These are phyloP conservation scores for Dysmachus trigonus DNA, from an alignment of 2,888 invertebrate species.

Conservation along the genomic window DNA sequence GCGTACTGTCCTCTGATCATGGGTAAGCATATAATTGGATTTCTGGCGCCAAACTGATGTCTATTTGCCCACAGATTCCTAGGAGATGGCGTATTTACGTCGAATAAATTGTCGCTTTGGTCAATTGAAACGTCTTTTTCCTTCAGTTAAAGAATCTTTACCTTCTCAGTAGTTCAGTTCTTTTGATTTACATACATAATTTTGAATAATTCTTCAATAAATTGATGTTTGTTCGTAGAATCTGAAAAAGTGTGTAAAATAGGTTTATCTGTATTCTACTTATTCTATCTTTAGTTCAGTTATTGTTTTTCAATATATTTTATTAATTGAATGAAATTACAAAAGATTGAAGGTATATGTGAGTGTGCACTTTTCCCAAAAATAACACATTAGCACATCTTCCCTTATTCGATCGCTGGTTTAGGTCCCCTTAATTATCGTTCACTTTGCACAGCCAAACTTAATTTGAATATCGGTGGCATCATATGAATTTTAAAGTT, in stretches of 20 bases:
- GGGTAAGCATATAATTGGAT: conserved; percentile 48
- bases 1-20: conserved; percentile 33
- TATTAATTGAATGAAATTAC: too few relatives aligned
- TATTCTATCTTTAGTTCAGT: too few relatives aligned
- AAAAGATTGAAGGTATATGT: too few relatives aligned
- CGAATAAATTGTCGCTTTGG: neutral
- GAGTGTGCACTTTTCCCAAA: neutral
- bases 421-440: neutral
- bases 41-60: conserved; percentile 47
- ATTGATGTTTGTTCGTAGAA: neutral
- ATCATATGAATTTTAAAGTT: neutral
- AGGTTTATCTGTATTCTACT: neutral
- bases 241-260: neutral
- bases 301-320: too few relatives aligned
- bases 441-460: neutral
- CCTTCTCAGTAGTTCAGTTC: neutral
- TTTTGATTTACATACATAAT: neutral
- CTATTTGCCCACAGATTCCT: conserved; percentile 23
- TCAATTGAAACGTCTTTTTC: neutral
- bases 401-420: neutral
- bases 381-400: neutral
- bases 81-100: neutral
- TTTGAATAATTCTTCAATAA: neutral
- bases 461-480: neutral
- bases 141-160: neutral